Conservation (phyloP, 2,797 vertebrate genomes). For the Eulemur coronatus region DNA sequence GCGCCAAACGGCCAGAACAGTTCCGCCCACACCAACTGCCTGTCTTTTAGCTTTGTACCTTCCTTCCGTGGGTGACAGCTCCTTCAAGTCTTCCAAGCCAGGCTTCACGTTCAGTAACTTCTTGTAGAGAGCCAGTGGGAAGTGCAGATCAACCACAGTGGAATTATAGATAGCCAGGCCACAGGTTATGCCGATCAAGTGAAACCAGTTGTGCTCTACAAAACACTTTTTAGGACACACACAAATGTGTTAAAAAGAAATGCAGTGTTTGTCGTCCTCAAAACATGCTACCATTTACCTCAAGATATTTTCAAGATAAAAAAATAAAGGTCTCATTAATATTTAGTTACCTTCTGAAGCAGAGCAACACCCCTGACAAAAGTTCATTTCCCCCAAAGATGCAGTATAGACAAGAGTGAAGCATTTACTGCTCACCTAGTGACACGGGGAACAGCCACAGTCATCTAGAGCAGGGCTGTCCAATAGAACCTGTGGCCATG, state of each 20-base stretch:
- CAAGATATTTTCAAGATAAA: neutral
- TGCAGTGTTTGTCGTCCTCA: neutral
- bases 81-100: slow-evolving; percentile 94
- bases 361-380: neutral
- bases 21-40: neutral
- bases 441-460: neutral
- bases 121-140: slow-evolving; percentile 97
- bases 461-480: neutral
- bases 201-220: slow-evolving; percentile 99
- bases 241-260: slow-evolving; percentile 39
- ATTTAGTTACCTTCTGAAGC: slow-evolving; percentile 8
- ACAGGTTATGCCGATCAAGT: slow-evolving; percentile 96
- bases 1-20: neutral
- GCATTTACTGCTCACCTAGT: neutral
- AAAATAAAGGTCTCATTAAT: neutral
- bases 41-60: slow-evolving; percentile 86
- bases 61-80: slow-evolving; percentile 96
- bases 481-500: neutral
- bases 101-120: slow-evolving; percentile 93
- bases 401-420: neutral
- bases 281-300: neutral
- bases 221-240: slow-evolving; percentile 90
- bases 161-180: slow-evolving; percentile 99
- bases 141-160: slow-evolving; percentile 97
- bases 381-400: neutral